Evolutionary conservation across 2,888 invertebrate genomes (phyloP).

Genomic region (Watsonalla binaria): DNA sequence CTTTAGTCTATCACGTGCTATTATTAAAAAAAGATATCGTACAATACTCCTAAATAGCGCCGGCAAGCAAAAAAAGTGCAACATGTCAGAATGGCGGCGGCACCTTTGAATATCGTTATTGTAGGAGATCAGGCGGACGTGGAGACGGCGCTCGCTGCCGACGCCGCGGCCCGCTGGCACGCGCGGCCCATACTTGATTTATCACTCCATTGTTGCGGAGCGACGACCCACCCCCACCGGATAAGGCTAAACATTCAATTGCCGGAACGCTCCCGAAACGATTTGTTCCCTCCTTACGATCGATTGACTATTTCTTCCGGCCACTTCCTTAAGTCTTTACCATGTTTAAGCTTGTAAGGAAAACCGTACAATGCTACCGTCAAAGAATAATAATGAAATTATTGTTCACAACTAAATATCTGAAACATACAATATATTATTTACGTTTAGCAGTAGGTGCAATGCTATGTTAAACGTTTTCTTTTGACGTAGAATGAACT

Average conservation of each 20-base stretch:
- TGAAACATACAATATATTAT: not conserved
- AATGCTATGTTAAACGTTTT: not conserved
- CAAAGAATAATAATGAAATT: too few species aligned
- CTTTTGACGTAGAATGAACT: constrained; percentile 5
- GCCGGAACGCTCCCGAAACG: constrained; percentile 70
- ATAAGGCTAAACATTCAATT: constrained; percentile 76
- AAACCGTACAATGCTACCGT: not conserved
- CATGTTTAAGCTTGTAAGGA: not conserved
- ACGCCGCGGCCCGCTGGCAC: constrained; percentile 46
- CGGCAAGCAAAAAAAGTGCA: constrained; percentile 13
- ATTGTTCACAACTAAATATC: not conserved
- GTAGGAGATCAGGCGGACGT: constrained; percentile 44
- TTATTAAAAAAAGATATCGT: not conserved
- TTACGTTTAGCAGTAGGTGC: not conserved
- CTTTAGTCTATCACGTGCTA: too few species aligned
- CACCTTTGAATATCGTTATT: constrained; percentile 58
- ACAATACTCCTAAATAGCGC: not conserved
- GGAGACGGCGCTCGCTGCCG: constrained; percentile 30
- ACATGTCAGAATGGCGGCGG: constrained; percentile 45
- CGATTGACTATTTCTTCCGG: constrained; percentile 60
- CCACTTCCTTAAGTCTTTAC: constrained; percentile 8
- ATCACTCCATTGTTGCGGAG: constrained; percentile 74
- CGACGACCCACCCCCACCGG: constrained; percentile 68
- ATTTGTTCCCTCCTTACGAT: constrained; percentile 66
- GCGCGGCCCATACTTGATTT: constrained; percentile 76